A percentile compares a stretch with the other conserved stretches of the same genome.
phyloP scores from a whole-genome alignment of 1,140 invertebrate species.

The Anastrepha obliqua region DNA sequence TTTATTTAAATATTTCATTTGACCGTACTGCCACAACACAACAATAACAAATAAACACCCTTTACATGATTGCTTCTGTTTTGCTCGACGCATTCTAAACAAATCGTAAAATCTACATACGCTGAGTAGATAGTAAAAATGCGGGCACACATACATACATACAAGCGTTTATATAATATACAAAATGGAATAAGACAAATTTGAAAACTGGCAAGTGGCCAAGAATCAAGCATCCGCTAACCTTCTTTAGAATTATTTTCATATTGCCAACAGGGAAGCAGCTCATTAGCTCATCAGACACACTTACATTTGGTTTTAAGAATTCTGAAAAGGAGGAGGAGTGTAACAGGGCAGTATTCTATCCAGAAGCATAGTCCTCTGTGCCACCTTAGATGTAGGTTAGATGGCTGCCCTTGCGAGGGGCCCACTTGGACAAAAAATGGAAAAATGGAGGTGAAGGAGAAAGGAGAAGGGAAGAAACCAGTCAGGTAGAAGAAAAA shows the following conservation, averaged over 20 bases:
- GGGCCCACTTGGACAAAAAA: no score
- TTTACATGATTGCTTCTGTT: constrained; percentile 63
- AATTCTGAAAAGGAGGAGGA: no score
- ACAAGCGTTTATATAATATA: background rate
- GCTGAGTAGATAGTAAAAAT: background rate
- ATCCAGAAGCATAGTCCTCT: no score
- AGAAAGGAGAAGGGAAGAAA: no score
- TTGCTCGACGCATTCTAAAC: constrained; percentile 70
- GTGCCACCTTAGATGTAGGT: no score
- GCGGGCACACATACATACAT: background rate
- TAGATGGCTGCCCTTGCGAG: no score
- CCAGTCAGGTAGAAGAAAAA: no score
- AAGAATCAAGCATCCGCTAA: background rate
- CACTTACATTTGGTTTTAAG: no score
- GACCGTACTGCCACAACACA: background rate
- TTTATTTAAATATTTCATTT: constrained; percentile 20
- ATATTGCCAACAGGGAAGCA: background rate
- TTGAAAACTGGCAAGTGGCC: background rate
- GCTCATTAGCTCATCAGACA: no score
- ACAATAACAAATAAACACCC: background rate
- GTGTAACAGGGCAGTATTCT: no score
- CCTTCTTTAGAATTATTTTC: background rate
- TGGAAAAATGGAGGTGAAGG: no score
- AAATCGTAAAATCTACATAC: constrained; percentile 55
- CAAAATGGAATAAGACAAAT: background rate